Evolutionary conservation across 2,113 vertebrate species (phyloP).

Genomic region (Pheucticus melanocephalus): DNA sequence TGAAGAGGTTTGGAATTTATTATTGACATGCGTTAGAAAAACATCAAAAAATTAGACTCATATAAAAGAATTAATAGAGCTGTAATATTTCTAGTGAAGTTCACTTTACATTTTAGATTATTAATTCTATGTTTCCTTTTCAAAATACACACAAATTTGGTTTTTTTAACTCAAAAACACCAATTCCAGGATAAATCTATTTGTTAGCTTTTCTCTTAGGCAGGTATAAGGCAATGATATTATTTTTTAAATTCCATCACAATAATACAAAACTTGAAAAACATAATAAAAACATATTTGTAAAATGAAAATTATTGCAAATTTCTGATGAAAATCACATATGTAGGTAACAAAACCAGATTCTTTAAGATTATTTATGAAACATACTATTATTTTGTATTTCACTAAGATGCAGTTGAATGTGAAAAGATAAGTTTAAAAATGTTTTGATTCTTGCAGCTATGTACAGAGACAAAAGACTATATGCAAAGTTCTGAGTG

Average conservation of each 20-base stretch:
- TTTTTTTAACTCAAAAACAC: neutral
- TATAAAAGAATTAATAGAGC: neutral
- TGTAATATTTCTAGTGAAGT: neutral
- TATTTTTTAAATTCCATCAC: neutral
- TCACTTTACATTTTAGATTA: neutral
- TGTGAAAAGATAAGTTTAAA: neutral
- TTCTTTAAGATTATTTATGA: neutral
- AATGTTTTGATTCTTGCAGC: neutral
- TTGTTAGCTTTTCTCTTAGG: neutral
- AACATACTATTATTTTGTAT: neutral
- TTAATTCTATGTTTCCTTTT: neutral
- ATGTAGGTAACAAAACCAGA: neutral
- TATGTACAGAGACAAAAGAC: neutral
- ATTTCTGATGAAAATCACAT: neutral
- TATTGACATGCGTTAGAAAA: neutral
- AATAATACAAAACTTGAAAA: neutral
- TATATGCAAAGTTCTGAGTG: neutral
- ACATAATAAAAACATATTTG: neutral
- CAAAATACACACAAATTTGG: neutral
- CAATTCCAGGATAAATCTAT: neutral
- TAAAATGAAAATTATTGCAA: neutral
- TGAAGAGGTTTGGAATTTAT: neutral
- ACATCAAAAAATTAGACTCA: neutral
- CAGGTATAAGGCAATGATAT: neutral
- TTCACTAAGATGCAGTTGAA: neutral